Base-by-base conservation (phyloP, 1,140 invertebrate genomes). In the Saxidomus purpurata region DNA sequence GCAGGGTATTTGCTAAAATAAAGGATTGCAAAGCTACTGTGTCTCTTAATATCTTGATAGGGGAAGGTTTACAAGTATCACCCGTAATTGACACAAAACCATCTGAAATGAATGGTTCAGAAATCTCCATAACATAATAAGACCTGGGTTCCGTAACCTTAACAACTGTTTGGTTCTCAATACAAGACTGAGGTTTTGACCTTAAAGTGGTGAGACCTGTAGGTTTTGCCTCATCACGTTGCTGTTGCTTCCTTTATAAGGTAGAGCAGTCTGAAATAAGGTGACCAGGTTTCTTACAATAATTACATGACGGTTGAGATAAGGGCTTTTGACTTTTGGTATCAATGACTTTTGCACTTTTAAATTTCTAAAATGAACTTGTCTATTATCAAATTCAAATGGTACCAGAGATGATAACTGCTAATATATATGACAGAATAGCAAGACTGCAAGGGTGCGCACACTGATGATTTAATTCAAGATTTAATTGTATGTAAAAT, bases 321-420 rank as follows among this genome's bases (percentile, higher is more conserved):
- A 79, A 79, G 40, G 76, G 38, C 43, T 79, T 79, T 79, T 47
- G 76, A 79, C 76, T 43, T 76, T 76, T 76, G 38, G 71, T 76
- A 13, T 76, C 71, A 76, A 9, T 34, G 31, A 36, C 6, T 47
- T n/a, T n/a, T n/a, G n/a, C n/a, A n/a, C n/a, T n/a, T n/a, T n/a
- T n/a, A n/a, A n/a, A n/a, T n/a, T n/a, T n/a, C n/a, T n/a, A n/a
- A n/a, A n/a, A n/a, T n/a, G n/a, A n/a, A n/a, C n/a, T n/a, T n/a
- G n/a, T n/a, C n/a, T n/a, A n/a, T n/a, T n/a, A n/a, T n/a, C n/a
- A n/a, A n/a, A n/a, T n/a, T n/a, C n/a, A n/a, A n/a, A n/a, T n/a
- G n/a, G n/a, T n/a, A n/a, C n/a, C n/a, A n/a, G n/a, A n/a, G n/a
- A n/a, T n/a, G n/a, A n/a, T n/a, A n/a, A n/a, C n/a, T n/a, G n/a